These are phyloP conservation scores for Parasteatoda lunata DNA, from an alignment of 2,888 invertebrate species.

Conservation along the genomic window DNA sequence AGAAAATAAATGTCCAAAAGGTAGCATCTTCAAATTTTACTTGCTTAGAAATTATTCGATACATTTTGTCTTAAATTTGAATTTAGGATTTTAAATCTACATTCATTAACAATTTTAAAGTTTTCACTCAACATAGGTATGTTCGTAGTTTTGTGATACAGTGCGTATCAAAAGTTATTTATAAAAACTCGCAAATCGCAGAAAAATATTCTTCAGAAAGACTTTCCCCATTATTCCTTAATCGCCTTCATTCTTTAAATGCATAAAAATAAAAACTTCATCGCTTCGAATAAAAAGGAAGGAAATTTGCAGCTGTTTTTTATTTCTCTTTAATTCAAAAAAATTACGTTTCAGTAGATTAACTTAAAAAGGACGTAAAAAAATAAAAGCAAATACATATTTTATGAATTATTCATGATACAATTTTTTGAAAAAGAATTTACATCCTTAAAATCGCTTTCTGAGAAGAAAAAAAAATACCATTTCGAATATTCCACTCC, in stretches of 20 bases:
- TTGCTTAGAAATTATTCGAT: too few species aligned
- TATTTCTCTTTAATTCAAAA: not conserved
- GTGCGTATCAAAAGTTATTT: too few species aligned
- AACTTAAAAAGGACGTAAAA: slow-evolving; percentile 26
- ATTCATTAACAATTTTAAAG: too few species aligned
- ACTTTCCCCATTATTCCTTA: not conserved
- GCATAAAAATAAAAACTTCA: not conserved
- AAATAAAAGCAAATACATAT: slow-evolving; percentile 38
- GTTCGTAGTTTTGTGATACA: too few species aligned
- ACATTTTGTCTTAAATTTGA: too few species aligned
- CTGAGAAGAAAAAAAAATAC: not conserved
- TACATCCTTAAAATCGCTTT: not conserved
- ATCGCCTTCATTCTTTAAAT: not conserved
- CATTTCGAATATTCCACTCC: slow-evolving; percentile 31
- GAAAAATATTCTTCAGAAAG: not conserved
- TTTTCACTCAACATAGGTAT: too few species aligned
- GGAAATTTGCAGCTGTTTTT: not conserved
- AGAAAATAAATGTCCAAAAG: too few species aligned
- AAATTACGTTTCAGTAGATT: slow-evolving; percentile 49
- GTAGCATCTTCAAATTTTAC: too few species aligned
- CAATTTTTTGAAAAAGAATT: not conserved
- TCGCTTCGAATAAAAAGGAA: not conserved
- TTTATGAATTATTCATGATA: slow-evolving; percentile 57
- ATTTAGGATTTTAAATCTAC: too few species aligned
- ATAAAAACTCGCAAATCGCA: too few species aligned